Conservation (phyloP, 2,113 vertebrate genomes). For the Corydoras maculifer region DNA sequence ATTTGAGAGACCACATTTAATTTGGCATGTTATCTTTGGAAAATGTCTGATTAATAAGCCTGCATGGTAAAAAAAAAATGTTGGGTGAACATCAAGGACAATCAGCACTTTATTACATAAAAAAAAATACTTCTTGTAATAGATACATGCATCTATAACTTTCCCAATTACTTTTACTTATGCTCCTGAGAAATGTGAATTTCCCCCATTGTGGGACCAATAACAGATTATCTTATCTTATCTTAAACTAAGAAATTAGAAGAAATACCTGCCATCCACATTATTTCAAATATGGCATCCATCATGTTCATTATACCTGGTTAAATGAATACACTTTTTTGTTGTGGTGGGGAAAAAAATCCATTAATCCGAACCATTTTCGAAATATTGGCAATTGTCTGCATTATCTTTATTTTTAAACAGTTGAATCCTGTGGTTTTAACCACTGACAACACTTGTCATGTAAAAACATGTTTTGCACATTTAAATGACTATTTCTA, state of each 20-base stretch:
- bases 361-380: neutral
- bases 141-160: neutral
- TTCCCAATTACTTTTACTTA: neutral
- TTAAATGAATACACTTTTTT: no score
- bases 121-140: slow-evolving; percentile 1
- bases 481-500: neutral
- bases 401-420: neutral
- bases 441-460: slow-evolving; percentile 1
- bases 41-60: neutral
- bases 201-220: neutral
- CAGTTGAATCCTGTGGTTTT: neutral
- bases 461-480: slow-evolving; percentile 13
- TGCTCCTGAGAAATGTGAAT: neutral
- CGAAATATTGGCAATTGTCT: neutral
- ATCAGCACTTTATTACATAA: neutral
- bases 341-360: no score
- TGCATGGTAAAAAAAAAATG: no score
- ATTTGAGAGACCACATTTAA: slow-evolving; percentile 22
- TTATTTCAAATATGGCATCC: no score
- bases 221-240: no score
- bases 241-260: no score
- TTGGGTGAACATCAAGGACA: no score
- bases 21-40: neutral
- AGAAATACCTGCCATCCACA: no score
- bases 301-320: no score